Base-by-base conservation (phyloP, 1,140 invertebrate species). In the Drosophila kurseongensis region DNA sequence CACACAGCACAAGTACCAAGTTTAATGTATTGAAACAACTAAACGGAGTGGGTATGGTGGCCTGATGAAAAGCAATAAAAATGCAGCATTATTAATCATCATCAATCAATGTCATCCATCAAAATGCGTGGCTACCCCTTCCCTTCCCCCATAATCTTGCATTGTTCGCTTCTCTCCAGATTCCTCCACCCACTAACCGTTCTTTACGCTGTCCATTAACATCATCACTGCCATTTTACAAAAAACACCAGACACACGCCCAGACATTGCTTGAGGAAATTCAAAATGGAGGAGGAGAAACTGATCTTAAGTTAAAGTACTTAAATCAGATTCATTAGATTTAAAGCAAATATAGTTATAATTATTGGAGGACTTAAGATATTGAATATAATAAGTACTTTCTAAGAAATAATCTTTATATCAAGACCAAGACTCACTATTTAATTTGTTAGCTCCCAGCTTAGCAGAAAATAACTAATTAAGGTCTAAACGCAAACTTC, bases 41-140 rank as follows among this genome's bases (percentile, higher is more conserved):
- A 75, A 69, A 66, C 50, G 80, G 14, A 45, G 12, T 27, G 36
- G 29, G 18, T 72, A 6, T 38, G 50, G 23, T 66, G 47, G 48
- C 58, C 62, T 71, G 80, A 89, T 89, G 74, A 89, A 89, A 90
- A 90, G 85, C 85, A 89, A 89, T 89, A 89, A 89, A 89, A 90
- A 89, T 90, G 78, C 85, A 89, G 75, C 85, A 90, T 85, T 89
- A 89, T 89, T 89, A 89, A 89, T 89, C 85, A 89, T 89, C 85
- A 89, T 89, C 85, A 89, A 89, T 89, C 85, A 86, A 85, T 90
- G 85, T 89, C 85, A 89, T 89, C 78, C 82, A 90, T 89, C 85
- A 90, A 90, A 89, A 90, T 73, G 85, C 73, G 58, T 75, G 32
- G 18, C 36, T 18, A 40, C 50, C 18, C 62, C 80, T 45, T 27